phyloP scores from a whole-genome alignment of 2,888 invertebrate genomes.

The Tachina grossa region DNA sequence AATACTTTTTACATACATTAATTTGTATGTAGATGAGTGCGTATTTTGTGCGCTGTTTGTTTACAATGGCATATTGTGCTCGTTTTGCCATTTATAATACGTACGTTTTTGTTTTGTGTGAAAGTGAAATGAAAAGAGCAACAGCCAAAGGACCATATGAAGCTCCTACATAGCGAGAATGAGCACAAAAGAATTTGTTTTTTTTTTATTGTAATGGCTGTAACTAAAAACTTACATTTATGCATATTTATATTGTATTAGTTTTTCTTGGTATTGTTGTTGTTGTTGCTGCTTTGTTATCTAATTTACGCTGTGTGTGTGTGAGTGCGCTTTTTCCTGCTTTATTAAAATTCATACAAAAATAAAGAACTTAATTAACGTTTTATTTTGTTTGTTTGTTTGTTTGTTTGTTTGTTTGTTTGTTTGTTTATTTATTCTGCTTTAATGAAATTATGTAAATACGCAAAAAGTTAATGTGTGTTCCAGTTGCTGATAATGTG shows the following conservation, averaged over 20 bases:
- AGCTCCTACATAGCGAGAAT: neutral
- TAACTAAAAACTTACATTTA: constrained; percentile 43
- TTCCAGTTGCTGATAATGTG: neutral
- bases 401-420: constrained; percentile 10
- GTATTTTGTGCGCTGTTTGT: neutral
- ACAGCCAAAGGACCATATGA: neutral
- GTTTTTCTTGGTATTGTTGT: constrained; percentile 6
- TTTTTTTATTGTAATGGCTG: constrained; percentile 44
- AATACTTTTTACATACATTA: neutral
- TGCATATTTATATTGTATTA: constrained; percentile 4
- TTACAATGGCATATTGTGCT: constrained; percentile 6
- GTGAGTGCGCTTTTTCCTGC: constrained; percentile 24
- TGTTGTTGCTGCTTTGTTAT: constrained; percentile 33
- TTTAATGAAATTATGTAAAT: constrained; percentile 22
- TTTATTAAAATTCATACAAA: constrained; percentile 58
- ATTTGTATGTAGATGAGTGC: neutral
- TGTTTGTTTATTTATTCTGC: neutral
- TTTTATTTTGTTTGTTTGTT: constrained; percentile 26
- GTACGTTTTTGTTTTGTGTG: neutral
- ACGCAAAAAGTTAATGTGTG: neutral
- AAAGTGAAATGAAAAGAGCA: constrained; percentile 20
- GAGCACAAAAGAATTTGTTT: constrained; percentile 34
- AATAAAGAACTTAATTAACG: constrained; percentile 62
- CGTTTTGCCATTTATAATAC: neutral
- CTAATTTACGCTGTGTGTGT: constrained; percentile 2